Evolutionary conservation across 2,113 vertebrate genomes (phyloP).

Genomic region (Apistogramma diplotaenia): DNA sequence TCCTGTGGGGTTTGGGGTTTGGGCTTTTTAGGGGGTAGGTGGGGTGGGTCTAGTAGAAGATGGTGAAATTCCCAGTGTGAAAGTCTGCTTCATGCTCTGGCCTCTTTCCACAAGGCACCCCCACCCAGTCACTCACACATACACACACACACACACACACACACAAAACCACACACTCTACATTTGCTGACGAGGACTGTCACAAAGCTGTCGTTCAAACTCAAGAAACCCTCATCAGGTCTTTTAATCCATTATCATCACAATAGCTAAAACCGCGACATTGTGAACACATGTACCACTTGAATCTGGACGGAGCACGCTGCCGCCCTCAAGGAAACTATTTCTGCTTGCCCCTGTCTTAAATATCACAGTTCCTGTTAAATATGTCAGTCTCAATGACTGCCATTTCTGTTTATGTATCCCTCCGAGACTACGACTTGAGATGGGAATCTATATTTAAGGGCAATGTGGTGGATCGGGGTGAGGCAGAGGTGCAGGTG

Average conservation of each 20-base stretch:
- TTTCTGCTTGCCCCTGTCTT: conserved; percentile 1
- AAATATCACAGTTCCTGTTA: conserved; percentile 42
- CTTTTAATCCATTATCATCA: not conserved
- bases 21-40: not conserved
- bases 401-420: conserved; percentile 36
- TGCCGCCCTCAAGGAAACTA: not conserved
- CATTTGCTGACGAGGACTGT: conserved; percentile 30
- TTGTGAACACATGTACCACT: not conserved
- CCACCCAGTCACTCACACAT: not conserved
- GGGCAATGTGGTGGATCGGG: conserved; percentile 36
- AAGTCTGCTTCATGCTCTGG: conserved; percentile 58
- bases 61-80: conserved; percentile 71
- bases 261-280: not conserved
- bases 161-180: conserved; percentile 19
- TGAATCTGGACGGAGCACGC: not conserved
- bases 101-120: conserved; percentile 44
- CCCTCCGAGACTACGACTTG: conserved; percentile 45
- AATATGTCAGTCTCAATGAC: not conserved
- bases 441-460: conserved; percentile 60
- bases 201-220: conserved; percentile 10
- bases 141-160: not conserved
- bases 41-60: conserved; percentile 40
- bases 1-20: conserved; percentile 68
- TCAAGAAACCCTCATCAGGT: not conserved
- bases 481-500: conserved; percentile 47